A percentile compares a stretch with the other conserved stretches of the same genome.
These are phyloP conservation scores for Tupaia chinensis DNA, from an alignment of 2,113 vertebrate genomes.

Conservation along the genomic window DNA sequence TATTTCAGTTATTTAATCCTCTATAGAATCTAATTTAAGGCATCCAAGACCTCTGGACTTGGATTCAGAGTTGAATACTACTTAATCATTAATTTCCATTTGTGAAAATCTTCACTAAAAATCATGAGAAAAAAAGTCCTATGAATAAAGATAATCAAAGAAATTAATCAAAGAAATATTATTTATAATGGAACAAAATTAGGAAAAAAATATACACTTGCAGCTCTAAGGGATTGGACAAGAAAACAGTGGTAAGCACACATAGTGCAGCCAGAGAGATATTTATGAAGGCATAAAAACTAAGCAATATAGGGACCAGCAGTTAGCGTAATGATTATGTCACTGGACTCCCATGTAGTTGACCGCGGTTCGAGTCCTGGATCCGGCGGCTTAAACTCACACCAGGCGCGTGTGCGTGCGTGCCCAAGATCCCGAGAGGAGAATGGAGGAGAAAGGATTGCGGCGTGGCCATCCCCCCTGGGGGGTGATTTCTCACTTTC, in stretches of 20 bases:
- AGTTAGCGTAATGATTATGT: no score
- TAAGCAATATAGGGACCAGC: not conserved
- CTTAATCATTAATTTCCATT: not conserved
- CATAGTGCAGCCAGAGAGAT: not conserved
- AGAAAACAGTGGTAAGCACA: not conserved
- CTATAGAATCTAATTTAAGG: not conserved
- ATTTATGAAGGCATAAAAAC: not conserved
- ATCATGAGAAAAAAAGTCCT: not conserved
- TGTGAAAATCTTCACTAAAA: not conserved
- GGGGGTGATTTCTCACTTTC: no score
- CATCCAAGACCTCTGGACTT: not conserved
- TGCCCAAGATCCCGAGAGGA: no score
- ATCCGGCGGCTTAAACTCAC: no score
- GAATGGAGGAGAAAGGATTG: no score
- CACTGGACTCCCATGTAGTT: no score
- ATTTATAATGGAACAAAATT: not conserved
- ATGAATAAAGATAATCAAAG: slow-evolving; percentile 15
- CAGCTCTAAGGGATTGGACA: not conserved
- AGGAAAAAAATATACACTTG: not conserved
- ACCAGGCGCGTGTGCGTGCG: no score
- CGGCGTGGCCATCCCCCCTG: no score
- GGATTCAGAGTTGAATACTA: not conserved
- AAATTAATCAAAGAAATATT: not conserved
- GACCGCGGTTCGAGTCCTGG: no score
- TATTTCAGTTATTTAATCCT: slow-evolving; percentile 2